A percentile compares a stretch with the other conserved stretches of the same genome.
These are phyloP conservation scores for Drosophila miranda DNA, from an alignment of 1,140 invertebrate genomes.

Conservation along the genomic window DNA sequence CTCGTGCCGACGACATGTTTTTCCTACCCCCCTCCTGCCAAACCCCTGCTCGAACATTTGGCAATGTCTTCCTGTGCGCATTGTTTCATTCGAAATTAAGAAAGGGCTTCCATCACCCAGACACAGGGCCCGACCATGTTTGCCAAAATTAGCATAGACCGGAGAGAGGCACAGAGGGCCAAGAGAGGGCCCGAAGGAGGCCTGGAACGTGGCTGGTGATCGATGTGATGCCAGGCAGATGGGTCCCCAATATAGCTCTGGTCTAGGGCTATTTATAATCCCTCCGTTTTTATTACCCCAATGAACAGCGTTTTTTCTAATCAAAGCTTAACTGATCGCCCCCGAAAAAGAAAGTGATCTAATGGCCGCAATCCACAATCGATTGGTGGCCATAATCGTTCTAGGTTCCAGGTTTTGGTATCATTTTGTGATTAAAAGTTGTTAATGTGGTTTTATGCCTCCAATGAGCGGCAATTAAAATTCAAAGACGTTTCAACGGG, in stretches of 20 bases:
- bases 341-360: conserved; percentile 20
- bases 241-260: not conserved
- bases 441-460: not conserved
- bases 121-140: conserved; percentile 25
- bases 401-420: not conserved
- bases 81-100: conserved; percentile 76
- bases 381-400: not conserved
- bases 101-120: conserved; percentile 32
- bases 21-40: not conserved
- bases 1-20: conserved; percentile 55
- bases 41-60: conserved; percentile 1
- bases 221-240: conserved; percentile 6
- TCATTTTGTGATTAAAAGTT: conserved; percentile 21
- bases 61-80: conserved; percentile 49
- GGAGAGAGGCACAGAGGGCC: not conserved
- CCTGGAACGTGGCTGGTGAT: not conserved
- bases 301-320: not conserved
- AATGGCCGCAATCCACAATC: conserved; percentile 16
- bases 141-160: conserved; percentile 43
- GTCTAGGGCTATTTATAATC: no score
- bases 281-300: not conserved
- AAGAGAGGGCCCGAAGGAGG: not conserved
- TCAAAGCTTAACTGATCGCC: conserved; percentile 8
- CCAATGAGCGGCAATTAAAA: not conserved
- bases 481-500: no score